These are phyloP conservation scores for Apostichopus californicus DNA, from an alignment of 35 echinoderm and acorn worm species.

Conservation along the genomic window DNA sequence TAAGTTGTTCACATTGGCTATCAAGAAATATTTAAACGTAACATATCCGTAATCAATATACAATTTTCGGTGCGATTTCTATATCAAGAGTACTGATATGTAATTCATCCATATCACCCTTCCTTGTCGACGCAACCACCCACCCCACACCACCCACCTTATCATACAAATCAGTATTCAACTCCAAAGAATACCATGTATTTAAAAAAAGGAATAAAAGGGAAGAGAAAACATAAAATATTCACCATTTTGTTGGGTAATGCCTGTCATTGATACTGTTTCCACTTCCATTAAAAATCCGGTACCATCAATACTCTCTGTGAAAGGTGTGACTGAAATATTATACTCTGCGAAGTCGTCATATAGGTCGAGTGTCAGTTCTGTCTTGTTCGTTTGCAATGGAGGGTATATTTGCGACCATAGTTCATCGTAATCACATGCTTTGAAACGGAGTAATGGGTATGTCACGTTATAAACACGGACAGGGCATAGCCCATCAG, in stretches of 20 bases:
- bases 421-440: neutral
- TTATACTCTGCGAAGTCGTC: slow-evolving; percentile 26
- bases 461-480: neutral
- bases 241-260: neutral
- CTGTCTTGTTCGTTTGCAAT: neutral
- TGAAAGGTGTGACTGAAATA: slow-evolving; percentile 7
- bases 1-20: too few species aligned
- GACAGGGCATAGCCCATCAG: neutral
- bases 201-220: too few species aligned
- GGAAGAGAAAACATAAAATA: too few species aligned
- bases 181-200: too few species aligned
- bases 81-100: too few species aligned
- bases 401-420: neutral
- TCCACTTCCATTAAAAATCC: neutral
- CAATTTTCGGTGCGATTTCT: too few species aligned
- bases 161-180: too few species aligned
- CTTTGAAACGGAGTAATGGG: neutral
- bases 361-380: neutral
- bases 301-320: neutral
- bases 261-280: neutral
- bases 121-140: too few species aligned
- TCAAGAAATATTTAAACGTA: too few species aligned
- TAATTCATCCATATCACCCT: too few species aligned
- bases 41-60: too few species aligned
- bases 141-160: too few species aligned